Percentiles rank a stretch among this genome's conserved stretches.
These are phyloP conservation scores for Pelecanoides urinatrix DNA, from an alignment of 2,113 vertebrate species.

Conservation along the genomic window DNA sequence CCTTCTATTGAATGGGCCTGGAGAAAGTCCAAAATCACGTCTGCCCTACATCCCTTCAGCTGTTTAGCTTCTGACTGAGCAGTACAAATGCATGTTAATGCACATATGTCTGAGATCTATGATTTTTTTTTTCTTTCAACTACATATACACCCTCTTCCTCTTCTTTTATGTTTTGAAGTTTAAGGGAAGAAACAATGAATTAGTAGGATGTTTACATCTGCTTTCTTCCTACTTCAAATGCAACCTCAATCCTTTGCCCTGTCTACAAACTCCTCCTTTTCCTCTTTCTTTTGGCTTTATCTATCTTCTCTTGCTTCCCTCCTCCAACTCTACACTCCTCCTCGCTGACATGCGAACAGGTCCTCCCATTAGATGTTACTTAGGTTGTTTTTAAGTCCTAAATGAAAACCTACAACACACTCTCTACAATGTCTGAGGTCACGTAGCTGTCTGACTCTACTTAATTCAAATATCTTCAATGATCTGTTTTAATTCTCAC, in stretches of 20 bases:
- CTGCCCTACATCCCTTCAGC: neutral
- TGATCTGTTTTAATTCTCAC: neutral
- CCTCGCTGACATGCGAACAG: fast-evolving
- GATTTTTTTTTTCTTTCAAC: neutral
- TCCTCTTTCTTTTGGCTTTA: neutral
- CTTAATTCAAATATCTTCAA: neutral
- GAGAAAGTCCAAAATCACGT: neutral
- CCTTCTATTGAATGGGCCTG: neutral
- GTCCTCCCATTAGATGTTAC: neutral
- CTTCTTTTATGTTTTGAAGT: neutral
- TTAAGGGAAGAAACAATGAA: neutral
- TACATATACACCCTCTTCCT: neutral
- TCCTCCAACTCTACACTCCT: neutral
- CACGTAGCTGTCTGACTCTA: neutral
- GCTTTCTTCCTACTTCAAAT: neutral
- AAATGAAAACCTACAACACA: neutral
- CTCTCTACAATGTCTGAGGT: neutral
- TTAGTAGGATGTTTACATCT: neutral
- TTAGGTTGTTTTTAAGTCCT: neutral
- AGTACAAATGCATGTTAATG: neutral
- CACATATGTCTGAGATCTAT: neutral
- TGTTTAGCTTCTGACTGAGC: neutral
- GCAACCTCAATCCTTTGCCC: neutral
- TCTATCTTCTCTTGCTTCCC: neutral
- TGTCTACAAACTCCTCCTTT: neutral